Evolutionary conservation across 1,140 invertebrate species (phyloP).

Genomic region (Zaprionus vittiger): DNA sequence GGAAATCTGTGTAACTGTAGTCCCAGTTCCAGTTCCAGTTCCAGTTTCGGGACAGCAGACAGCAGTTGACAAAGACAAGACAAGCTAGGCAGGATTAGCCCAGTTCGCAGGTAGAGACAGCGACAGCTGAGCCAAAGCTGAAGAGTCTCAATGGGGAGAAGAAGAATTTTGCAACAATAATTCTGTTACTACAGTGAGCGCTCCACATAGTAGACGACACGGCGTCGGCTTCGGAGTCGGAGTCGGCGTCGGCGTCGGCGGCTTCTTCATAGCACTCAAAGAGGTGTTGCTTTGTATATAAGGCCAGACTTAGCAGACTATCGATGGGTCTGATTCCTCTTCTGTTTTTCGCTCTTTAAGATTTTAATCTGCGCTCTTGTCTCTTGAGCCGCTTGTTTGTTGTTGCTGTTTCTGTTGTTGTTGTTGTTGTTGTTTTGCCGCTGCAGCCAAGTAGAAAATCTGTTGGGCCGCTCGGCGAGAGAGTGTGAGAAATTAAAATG

Average conservation of each 20-base stretch:
- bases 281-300: conserved; percentile 74
- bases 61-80: conserved; percentile 45
- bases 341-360: conserved; percentile 68
- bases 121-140: conserved; percentile 52
- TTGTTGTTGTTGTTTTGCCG: conserved; percentile 41
- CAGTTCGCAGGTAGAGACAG: conserved; percentile 44
- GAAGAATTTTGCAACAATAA: conserved; percentile 45
- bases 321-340: conserved; percentile 50
- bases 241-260: conserved; percentile 51
- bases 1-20: conserved; percentile 20
- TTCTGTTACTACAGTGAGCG: conserved; percentile 30
- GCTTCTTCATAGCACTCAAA: conserved; percentile 58
- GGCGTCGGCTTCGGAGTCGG: conserved; percentile 19
- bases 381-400: conserved; percentile 56
- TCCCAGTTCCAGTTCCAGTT: background rate
- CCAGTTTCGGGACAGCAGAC: conserved; percentile 7
- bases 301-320: conserved; percentile 50
- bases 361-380: conserved; percentile 71
- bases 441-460: conserved; percentile 80
- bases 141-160: conserved; percentile 58
- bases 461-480: conserved; percentile 36
- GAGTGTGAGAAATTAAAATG: conserved; percentile 83
- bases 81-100: conserved; percentile 45
- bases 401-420: conserved; percentile 35
- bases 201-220: conserved; percentile 11